A percentile compares a stretch with the other conserved stretches of the same genome.
Conservation (phyloP, 2,797 vertebrate genomes). For the Antrozous pallidus region DNA sequence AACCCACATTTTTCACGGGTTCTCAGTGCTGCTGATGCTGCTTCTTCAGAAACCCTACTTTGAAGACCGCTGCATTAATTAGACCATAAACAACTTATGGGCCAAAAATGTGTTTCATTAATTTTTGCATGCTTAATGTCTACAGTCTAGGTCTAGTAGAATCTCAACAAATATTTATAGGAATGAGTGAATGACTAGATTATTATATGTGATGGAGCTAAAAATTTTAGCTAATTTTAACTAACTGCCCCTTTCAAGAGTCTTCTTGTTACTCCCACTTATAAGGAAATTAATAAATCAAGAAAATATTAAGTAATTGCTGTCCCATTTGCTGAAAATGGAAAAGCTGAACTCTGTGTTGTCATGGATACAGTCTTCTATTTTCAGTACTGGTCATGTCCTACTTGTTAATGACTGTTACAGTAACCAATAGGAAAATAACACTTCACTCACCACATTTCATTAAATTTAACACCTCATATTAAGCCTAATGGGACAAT, state of each 20-base stretch:
- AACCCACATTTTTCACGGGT: not conserved
- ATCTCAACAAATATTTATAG: conserved; percentile 39
- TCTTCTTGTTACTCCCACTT: conserved; percentile 56
- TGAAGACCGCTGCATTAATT: not conserved
- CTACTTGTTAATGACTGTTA: conserved; percentile 78
- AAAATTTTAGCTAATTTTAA: conserved; percentile 39
- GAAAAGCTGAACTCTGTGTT: conserved; percentile 78
- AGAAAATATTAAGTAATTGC: conserved; percentile 78
- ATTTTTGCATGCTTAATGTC: not conserved
- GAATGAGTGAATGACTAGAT: conserved; percentile 8
- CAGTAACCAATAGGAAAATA: conserved; percentile 81
- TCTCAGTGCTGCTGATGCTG: not conserved
- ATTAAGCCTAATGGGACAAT: conserved; percentile 76
- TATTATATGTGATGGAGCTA: conserved; percentile 21
- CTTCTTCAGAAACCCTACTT: not conserved
- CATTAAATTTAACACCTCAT: conserved; percentile 81
- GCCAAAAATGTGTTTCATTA: not conserved
- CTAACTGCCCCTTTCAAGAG: conserved; percentile 55
- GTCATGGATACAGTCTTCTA: conserved; percentile 82
- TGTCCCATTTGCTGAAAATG: conserved; percentile 74
- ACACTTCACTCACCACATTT: conserved; percentile 81
- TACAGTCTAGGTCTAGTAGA: not conserved
- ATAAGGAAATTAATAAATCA: conserved; percentile 72
- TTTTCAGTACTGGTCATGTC: conserved; percentile 76
- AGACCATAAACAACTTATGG: not conserved